Base-by-base conservation (phyloP, 2,888 invertebrate species). In the Scrobipalpa costella region DNA sequence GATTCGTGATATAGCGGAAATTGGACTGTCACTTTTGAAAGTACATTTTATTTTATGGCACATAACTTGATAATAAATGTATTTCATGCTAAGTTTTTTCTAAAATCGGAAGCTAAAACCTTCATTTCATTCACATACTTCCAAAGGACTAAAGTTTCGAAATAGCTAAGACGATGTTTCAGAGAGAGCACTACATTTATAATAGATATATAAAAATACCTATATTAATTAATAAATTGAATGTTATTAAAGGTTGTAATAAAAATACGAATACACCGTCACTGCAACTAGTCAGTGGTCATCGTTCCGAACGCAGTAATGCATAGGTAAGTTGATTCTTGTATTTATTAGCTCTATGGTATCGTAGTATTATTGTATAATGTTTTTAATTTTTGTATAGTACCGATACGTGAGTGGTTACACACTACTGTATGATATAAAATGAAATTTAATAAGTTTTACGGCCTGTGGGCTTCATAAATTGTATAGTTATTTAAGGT, bases 371-470 rank as follows among this genome's bases (percentile, higher is more conserved):
- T 85, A 87, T 77, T 86, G 85, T 88, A 87, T 84, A 88, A 89
- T 84, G 88, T 90, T 90, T 90, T 90, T 90, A 90, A 88, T 90
- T 90, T 91, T 90, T 90, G 90, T 91, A 91, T 90, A 90, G 90
- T 88, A 87, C 85, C 75, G 78, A 81, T 73, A 77, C 77, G 86
- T 79, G 87, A 76, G 68, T 70, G 72, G 74, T 76, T 77, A 78
- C 79, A 73, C 74, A 80, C 81, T 83, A 80, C 81, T 89, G 88
- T 89, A 87, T 86, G 66, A 88, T 87, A 86, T 86, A 80, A 55
- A 82, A 83, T 75, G 76, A 76, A 72, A 73, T 82, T 80, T 77
- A 77, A 82, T 86, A 85, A 86, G 84, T 86, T 85, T 83, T 83
- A 83, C 83, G 77, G 75, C 79, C 82, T 77, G 75, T 73, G 71